Percentiles rank a stretch among this genome's conserved stretches.
These are phyloP conservation scores for Polyodon spathula DNA, from an alignment of 2,113 vertebrate species.

Conservation along the genomic window DNA sequence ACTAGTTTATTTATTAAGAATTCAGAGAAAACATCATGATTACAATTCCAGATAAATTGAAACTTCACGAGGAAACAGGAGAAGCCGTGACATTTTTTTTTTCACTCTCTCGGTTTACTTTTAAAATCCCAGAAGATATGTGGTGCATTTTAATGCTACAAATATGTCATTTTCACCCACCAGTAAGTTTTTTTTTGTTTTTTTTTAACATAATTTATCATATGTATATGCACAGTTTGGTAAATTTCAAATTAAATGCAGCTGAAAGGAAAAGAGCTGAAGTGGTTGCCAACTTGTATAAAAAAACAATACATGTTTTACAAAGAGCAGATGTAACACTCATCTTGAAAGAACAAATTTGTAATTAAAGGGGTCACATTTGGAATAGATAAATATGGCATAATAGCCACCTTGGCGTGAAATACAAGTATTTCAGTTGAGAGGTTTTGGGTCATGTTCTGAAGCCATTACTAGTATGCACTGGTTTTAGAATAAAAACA, in stretches of 20 bases:
- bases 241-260: slow-evolving; percentile 16
- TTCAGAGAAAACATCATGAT: no score
- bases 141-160: not conserved
- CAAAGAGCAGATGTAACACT: slow-evolving; percentile 30
- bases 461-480: slow-evolving; percentile 51
- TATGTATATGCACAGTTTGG: slow-evolving; percentile 12
- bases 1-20: no score
- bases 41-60: no score
- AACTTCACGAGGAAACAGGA: no score
- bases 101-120: not conserved
- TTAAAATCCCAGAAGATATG: slow-evolving; percentile 1
- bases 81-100: not conserved
- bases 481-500: slow-evolving; percentile 67
- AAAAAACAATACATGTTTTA: slow-evolving; percentile 9
- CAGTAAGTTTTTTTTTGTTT: slow-evolving; percentile 2
- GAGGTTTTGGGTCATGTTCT: slow-evolving; percentile 62
- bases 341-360: slow-evolving; percentile 44
- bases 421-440: slow-evolving; percentile 64
- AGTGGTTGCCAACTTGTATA: not conserved
- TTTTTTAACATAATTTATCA: slow-evolving; percentile 4
- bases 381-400: slow-evolving; percentile 54
- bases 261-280: not conserved
- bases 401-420: slow-evolving; percentile 57
- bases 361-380: slow-evolving; percentile 56
- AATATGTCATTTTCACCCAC: slow-evolving; percentile 6